phyloP scores from a whole-genome alignment of 2,797 vertebrate genomes.

The Decapterus maruadsi region DNA sequence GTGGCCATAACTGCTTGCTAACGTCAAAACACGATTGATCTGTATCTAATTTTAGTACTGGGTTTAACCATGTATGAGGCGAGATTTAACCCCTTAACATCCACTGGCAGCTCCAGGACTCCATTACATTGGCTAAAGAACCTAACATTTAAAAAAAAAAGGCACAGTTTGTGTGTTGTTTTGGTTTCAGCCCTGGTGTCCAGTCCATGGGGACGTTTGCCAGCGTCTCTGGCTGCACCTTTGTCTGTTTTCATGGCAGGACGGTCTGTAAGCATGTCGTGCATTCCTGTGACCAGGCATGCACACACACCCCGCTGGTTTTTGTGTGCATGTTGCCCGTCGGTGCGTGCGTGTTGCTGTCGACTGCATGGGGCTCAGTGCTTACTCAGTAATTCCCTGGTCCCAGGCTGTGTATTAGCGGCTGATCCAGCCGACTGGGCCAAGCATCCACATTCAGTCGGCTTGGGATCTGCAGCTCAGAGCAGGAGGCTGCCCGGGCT shows the following conservation, averaged over 20 bases:
- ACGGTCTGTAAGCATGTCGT: neutral
- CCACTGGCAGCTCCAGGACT: no score
- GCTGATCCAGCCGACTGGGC: constrained; percentile 76
- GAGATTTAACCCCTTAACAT: no score
- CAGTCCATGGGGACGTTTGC: neutral
- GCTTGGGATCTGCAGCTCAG: constrained; percentile 69
- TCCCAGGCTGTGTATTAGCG: constrained; percentile 75
- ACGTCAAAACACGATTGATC: no score
- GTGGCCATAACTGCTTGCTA: no score
- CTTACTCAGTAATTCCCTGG: constrained; percentile 72
- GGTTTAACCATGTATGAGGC: no score
- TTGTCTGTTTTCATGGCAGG: constrained; percentile 19
- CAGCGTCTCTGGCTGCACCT: constrained; percentile 11
- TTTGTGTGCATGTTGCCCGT: constrained; percentile 30
- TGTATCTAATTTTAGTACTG: no score
- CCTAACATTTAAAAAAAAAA: neutral
- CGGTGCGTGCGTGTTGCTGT: constrained; percentile 27
- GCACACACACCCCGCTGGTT: no score
- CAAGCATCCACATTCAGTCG: constrained; percentile 67
- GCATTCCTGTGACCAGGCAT: constrained; percentile 30
- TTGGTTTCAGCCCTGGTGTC: neutral
- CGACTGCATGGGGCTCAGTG: constrained; percentile 54
- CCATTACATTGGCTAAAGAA: neutral
- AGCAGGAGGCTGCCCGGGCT: constrained; percentile 70
- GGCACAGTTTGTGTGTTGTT: neutral